These are phyloP conservation scores for Bombycilla garrulus DNA, from an alignment of 2,113 vertebrate genomes.

Conservation along the genomic window DNA sequence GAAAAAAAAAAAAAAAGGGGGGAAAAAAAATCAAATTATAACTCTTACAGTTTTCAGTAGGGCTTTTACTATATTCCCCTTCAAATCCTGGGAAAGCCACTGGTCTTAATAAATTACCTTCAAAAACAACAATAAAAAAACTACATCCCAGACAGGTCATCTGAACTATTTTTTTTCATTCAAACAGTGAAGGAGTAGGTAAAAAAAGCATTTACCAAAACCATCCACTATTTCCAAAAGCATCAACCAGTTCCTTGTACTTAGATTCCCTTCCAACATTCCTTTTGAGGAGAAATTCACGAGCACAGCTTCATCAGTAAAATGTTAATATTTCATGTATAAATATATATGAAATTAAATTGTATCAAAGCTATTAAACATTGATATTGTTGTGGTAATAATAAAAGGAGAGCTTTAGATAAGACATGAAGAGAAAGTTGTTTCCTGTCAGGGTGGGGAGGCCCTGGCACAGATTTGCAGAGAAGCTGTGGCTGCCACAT, in stretches of 20 bases:
- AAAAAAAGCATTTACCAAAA: not conserved
- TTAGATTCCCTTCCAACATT: not conserved
- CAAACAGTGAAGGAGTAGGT: not conserved
- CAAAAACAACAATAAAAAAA: not conserved
- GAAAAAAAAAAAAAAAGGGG: rapidly evolving
- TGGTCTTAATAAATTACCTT: not conserved
- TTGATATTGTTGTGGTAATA: rapidly evolving
- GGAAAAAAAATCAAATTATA: rapidly evolving
- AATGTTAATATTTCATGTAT: not conserved
- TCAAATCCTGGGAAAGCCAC: not conserved
- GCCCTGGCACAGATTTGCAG: not conserved
- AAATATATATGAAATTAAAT: rapidly evolving
- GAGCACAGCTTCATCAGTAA: not conserved
- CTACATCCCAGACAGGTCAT: not conserved
- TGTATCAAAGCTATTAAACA: not conserved
- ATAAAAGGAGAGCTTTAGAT: not conserved
- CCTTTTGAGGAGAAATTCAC: not conserved
- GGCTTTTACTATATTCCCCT: not conserved
- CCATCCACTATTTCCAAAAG: not conserved
- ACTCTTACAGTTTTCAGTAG: not conserved
- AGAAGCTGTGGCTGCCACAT: not conserved
- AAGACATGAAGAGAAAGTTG: not conserved
- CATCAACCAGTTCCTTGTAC: not conserved
- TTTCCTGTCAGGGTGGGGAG: not conserved
- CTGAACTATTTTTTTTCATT: not conserved